A percentile compares a stretch with the other conserved stretches of the same genome.
Evolutionary conservation across 2,888 invertebrate species (phyloP).

Genomic region (Philhelius pedissequus): DNA sequence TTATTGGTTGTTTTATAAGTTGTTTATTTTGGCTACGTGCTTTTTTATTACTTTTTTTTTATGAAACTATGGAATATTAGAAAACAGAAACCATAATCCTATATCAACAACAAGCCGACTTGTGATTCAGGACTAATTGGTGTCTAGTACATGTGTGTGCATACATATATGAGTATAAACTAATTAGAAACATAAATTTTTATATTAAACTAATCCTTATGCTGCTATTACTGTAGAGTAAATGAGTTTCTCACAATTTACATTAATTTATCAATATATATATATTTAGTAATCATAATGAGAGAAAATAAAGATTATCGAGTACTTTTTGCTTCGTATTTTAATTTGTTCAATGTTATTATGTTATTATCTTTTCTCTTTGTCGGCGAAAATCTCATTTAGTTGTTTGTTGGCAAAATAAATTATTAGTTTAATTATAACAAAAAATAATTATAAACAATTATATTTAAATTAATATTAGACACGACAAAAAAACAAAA

Average conservation of each 20-base stretch:
- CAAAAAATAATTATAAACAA: slow-evolving; percentile 51
- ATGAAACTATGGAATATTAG: slow-evolving; percentile 65
- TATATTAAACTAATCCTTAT: slow-evolving; percentile 61
- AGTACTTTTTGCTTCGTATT: slow-evolving; percentile 37
- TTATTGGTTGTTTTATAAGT: slow-evolving; percentile 17
- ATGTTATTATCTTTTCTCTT: slow-evolving; percentile 5
- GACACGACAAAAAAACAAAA: slow-evolving; percentile 47
- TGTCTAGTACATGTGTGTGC: slow-evolving; percentile 56
- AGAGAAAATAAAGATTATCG: slow-evolving; percentile 53
- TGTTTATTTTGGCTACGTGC: slow-evolving; percentile 55
- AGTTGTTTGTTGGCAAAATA: slow-evolving; percentile 48
- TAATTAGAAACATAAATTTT: slow-evolving; percentile 62
- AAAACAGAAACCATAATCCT: slow-evolving; percentile 59
- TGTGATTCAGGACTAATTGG: slow-evolving; percentile 60
- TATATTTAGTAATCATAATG: slow-evolving; percentile 48
- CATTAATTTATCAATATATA: slow-evolving; percentile 30
- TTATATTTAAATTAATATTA: slow-evolving; percentile 37
- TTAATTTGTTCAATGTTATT: slow-evolving; percentile 15
- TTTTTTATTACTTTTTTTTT: slow-evolving; percentile 20
- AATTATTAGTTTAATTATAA: slow-evolving; percentile 59
- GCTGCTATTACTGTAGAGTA: slow-evolving; percentile 51
- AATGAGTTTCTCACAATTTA: slow-evolving; percentile 61
- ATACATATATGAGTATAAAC: slow-evolving; percentile 48
- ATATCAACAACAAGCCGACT: slow-evolving; percentile 52
- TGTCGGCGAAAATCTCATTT: slow-evolving; percentile 25